phyloP scores from a whole-genome alignment of 2,113 vertebrate species.

The Heteronetta atricapilla region DNA sequence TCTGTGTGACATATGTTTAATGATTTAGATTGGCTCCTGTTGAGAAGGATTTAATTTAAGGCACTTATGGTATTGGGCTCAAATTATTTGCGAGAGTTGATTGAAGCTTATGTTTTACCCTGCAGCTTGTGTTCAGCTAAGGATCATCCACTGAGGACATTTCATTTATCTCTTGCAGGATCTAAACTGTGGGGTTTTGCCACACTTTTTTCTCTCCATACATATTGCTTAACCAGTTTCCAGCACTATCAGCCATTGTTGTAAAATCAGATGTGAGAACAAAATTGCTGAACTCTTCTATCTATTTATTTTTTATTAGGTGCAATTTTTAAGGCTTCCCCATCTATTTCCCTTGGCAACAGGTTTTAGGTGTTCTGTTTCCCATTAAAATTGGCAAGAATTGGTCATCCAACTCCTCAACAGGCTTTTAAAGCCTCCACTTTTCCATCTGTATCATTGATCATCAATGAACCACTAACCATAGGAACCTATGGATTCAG shows the following conservation, averaged over 20 bases:
- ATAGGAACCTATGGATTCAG: background rate
- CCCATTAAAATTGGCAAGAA: background rate
- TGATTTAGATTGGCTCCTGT: slow-evolving; percentile 57
- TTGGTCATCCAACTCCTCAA: background rate
- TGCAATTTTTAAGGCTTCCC: background rate
- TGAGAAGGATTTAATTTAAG: slow-evolving; percentile 65
- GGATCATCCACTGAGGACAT: slow-evolving; percentile 13
- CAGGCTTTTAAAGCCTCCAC: background rate
- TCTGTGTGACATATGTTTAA: slow-evolving; percentile 47
- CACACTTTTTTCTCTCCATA: background rate
- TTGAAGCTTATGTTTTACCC: slow-evolving; percentile 53
- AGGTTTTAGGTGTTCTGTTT: background rate
- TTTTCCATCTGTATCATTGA: background rate
- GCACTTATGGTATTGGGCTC: slow-evolving; percentile 50
- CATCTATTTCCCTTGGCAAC: background rate
- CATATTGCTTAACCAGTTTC: background rate
- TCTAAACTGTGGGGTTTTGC: background rate
- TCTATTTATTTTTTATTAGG: background rate
- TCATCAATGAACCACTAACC: background rate
- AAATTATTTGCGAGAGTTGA: slow-evolving; percentile 61
- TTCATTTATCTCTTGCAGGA: background rate
- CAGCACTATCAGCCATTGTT: background rate
- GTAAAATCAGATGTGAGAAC: background rate
- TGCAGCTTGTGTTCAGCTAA: slow-evolving; percentile 48
- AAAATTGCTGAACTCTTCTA: background rate